Evolutionary conservation across 2,797 vertebrate species (phyloP).

Genomic region (Lepilemur ruficaudatus): DNA sequence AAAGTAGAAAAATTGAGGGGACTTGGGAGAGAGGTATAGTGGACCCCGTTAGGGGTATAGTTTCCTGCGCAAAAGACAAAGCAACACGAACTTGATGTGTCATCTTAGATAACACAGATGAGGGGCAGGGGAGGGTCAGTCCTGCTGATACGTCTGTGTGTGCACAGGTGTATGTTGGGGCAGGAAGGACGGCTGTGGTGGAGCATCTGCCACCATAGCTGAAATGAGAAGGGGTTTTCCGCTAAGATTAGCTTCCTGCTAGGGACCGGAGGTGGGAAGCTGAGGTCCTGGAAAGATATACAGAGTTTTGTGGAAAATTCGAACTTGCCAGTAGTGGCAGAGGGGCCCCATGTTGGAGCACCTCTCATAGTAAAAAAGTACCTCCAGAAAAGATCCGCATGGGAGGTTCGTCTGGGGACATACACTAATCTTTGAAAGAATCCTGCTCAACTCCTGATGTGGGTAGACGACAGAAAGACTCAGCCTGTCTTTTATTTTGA

Average conservation of each 20-base stretch:
- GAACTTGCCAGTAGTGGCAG: fast-evolving
- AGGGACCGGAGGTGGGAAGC: not conserved
- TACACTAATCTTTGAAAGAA: not conserved
- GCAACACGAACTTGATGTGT: not conserved
- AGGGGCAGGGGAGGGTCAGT: not conserved
- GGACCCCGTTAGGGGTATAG: fast-evolving
- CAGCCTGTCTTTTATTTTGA: not conserved
- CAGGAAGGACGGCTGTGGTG: fast-evolving
- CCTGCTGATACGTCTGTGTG: not conserved
- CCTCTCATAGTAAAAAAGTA: not conserved
- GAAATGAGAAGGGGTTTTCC: not conserved
- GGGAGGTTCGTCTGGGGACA: not conserved
- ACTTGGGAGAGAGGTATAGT: not conserved
- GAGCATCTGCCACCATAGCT: not conserved
- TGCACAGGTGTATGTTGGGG: fast-evolving
- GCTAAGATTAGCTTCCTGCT: not conserved
- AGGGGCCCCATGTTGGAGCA: not conserved
- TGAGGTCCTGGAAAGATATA: not conserved
- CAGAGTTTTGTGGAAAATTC: not conserved
- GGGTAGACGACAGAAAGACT: not conserved
- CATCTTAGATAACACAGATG: not conserved
- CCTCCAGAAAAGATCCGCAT: not conserved
- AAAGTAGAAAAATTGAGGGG: not conserved
- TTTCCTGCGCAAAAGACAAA: not conserved
- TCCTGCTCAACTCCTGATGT: not conserved